These are phyloP conservation scores for Yasuhikotakia modesta DNA, from an alignment of 2,797 vertebrate genomes.

Conservation along the genomic window DNA sequence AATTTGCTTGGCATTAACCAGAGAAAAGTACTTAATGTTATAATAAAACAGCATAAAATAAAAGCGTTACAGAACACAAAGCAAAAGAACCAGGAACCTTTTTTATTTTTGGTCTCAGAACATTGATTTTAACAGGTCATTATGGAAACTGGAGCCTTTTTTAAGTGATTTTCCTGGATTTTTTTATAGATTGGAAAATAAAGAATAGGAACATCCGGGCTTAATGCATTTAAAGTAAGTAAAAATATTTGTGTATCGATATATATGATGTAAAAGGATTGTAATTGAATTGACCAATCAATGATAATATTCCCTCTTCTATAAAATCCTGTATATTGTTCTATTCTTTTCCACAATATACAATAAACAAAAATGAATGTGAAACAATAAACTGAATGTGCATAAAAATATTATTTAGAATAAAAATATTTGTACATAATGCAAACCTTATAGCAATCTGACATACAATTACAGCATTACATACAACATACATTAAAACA, in stretches of 20 bases:
- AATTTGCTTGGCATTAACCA: constrained; percentile 39
- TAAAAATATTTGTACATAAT: not conserved
- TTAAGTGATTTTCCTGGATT: constrained; percentile 39
- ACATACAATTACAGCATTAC: not conserved
- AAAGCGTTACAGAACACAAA: constrained; percentile 42
- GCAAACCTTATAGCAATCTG: not conserved
- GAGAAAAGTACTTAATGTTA: constrained; percentile 39
- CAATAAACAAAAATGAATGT: too few species aligned
- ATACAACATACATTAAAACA: not conserved
- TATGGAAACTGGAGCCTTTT: constrained; percentile 30
- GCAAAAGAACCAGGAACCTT: constrained; percentile 32
- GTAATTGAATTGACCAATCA: constrained; percentile 50
- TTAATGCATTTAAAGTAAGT: constrained; percentile 43
- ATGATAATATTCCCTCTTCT: constrained; percentile 34
- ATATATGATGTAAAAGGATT: constrained; percentile 39
- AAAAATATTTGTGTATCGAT: constrained; percentile 48
- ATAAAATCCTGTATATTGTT: constrained; percentile 23
- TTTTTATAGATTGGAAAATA: constrained; percentile 40
- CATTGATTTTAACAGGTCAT: constrained; percentile 53
- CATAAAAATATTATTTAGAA: not conserved
- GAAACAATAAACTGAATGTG: constrained; percentile 21
- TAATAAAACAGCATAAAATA: constrained; percentile 49
- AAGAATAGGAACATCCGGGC: constrained; percentile 37
- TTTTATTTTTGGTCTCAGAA: constrained; percentile 46
- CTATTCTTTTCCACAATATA: not conserved